Evolutionary conservation across 2,797 vertebrate species (phyloP).

Genomic region (Pelochelys cantorii): DNA sequence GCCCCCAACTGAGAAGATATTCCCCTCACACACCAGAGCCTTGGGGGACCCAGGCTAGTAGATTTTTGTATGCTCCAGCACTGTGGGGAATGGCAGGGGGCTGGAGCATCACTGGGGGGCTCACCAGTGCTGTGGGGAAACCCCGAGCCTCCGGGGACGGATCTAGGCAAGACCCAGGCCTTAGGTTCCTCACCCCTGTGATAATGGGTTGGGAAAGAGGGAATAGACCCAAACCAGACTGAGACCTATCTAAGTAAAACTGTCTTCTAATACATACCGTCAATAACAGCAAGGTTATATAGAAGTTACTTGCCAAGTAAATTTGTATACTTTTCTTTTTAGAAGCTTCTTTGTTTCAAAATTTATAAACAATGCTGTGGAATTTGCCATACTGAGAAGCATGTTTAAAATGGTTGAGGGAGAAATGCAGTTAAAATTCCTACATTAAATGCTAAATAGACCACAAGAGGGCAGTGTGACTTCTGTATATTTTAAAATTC

Average conservation of each 20-base stretch:
- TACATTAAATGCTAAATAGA: not conserved
- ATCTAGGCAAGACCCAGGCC: too few species aligned
- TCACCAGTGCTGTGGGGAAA: too few species aligned
- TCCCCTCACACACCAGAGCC: too few species aligned
- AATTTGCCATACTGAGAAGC: not conserved
- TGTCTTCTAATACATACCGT: not conserved
- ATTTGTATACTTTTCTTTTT: not conserved
- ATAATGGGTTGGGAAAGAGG: not conserved
- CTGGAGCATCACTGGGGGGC: too few species aligned
- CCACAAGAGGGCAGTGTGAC: conserved; percentile 55
- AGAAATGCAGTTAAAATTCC: not conserved
- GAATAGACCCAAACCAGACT: not conserved
- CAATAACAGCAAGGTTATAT: not conserved
- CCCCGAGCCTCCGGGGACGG: too few species aligned
- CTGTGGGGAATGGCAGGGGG: too few species aligned
- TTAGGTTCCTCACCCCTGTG: too few species aligned
- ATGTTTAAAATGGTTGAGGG: not conserved
- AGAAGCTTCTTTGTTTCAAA: not conserved
- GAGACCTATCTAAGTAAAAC: not conserved
- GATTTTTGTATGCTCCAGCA: too few species aligned
- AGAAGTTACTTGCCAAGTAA: not conserved
- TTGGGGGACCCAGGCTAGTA: too few species aligned
- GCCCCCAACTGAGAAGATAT: too few species aligned
- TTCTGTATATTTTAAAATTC: not conserved
- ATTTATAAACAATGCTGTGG: not conserved